Evolutionary conservation across 2,113 vertebrate species (phyloP).

Genomic region (Axis porcinus): DNA sequence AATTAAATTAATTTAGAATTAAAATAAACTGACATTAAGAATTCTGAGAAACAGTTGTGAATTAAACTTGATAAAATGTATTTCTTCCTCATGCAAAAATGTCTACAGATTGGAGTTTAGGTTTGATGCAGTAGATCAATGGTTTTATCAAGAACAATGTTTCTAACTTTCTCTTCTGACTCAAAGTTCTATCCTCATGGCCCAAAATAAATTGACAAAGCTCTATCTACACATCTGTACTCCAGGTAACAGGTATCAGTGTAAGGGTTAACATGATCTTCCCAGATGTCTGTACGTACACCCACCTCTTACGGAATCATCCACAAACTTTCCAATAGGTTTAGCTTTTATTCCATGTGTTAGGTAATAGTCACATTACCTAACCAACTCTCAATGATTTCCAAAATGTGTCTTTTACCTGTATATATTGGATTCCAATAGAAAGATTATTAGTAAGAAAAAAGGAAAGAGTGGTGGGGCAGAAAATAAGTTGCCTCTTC

Average conservation of each 20-base stretch:
- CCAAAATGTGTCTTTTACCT: neutral
- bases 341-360: neutral
- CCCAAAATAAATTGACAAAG: neutral
- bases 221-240: neutral
- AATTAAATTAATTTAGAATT: no score
- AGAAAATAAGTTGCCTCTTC: neutral
- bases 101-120: neutral
- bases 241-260: neutral
- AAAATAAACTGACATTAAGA: neutral
- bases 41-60: neutral
- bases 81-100: neutral
- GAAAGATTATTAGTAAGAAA: neutral
- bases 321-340: neutral
- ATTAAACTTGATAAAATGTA: neutral
- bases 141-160: neutral
- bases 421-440: neutral
- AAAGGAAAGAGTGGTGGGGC: rapidly evolving
- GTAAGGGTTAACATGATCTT: neutral
- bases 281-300: rapidly evolving
- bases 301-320: neutral
- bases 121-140: neutral
- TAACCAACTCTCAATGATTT: neutral
- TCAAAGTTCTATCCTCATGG: neutral
- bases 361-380: neutral
- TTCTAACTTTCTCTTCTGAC: neutral